These are phyloP conservation scores for Lichenostomus cassidix DNA, from an alignment of 2,113 vertebrate species.

Conservation along the genomic window DNA sequence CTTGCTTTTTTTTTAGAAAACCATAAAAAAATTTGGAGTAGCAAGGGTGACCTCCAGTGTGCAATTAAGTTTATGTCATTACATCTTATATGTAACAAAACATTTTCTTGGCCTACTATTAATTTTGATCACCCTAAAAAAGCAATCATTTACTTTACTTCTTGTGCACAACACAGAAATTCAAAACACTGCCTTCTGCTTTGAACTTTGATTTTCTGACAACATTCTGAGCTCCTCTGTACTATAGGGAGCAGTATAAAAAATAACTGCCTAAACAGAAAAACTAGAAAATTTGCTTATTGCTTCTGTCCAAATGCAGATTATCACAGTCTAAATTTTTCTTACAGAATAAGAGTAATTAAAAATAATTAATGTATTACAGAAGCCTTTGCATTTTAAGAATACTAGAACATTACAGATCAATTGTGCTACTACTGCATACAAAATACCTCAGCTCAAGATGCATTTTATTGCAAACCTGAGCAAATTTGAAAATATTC, in stretches of 20 bases:
- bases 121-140: background rate
- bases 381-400: background rate
- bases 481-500: background rate
- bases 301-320: background rate
- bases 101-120: background rate
- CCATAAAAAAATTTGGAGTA: constrained; percentile 66
- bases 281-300: background rate
- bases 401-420: background rate
- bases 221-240: background rate
- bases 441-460: background rate
- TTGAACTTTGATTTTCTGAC: background rate
- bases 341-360: background rate
- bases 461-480: background rate
- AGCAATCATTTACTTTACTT: background rate
- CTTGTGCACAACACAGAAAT: background rate
- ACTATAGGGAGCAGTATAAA: background rate
- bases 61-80: constrained; percentile 73
- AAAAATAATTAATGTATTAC: background rate
- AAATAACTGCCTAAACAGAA: background rate
- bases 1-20: constrained; percentile 20
- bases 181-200: background rate
- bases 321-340: background rate
- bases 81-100: background rate
- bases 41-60: constrained; percentile 82
- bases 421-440: background rate